phyloP scores from a whole-genome alignment of 2,797 vertebrate species.

The Crocodylus rhombifer region DNA sequence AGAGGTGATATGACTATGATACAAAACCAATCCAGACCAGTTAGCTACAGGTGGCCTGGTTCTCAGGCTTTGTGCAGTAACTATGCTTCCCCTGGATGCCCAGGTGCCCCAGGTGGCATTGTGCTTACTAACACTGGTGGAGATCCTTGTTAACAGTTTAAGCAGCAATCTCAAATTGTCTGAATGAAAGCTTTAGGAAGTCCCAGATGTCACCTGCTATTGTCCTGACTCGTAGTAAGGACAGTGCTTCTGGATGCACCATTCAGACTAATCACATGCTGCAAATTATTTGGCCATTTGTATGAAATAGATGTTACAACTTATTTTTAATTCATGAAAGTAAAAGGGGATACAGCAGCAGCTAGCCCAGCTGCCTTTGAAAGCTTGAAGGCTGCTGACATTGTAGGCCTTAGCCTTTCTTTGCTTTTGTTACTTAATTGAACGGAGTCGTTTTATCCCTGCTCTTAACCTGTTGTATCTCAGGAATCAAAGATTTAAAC shows the following conservation, averaged over 20 bases:
- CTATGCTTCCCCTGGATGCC: background rate
- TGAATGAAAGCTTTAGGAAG: background rate
- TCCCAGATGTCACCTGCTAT: background rate
- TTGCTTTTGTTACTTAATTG: background rate
- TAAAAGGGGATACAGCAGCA: background rate
- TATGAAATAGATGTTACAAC: background rate
- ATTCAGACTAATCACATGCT: background rate
- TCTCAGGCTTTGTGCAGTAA: background rate
- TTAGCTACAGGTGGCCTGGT: too few species aligned
- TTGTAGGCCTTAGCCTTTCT: background rate
- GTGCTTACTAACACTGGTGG: background rate
- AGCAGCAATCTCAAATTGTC: background rate
- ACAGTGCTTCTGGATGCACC: background rate
- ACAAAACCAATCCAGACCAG: too few species aligned
- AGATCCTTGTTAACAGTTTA: background rate
- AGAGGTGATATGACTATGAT: too few species aligned
- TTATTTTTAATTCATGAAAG: background rate
- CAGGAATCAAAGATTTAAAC: background rate
- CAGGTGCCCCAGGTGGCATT: background rate
- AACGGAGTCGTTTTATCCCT: background rate
- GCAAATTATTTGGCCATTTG: background rate
- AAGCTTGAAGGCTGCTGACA: background rate
- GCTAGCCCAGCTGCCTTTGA: background rate
- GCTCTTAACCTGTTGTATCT: background rate
- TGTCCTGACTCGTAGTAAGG: background rate